Evolutionary conservation across 1,140 invertebrate species (phyloP).

Genomic region (Wiebesia pumilae): DNA sequence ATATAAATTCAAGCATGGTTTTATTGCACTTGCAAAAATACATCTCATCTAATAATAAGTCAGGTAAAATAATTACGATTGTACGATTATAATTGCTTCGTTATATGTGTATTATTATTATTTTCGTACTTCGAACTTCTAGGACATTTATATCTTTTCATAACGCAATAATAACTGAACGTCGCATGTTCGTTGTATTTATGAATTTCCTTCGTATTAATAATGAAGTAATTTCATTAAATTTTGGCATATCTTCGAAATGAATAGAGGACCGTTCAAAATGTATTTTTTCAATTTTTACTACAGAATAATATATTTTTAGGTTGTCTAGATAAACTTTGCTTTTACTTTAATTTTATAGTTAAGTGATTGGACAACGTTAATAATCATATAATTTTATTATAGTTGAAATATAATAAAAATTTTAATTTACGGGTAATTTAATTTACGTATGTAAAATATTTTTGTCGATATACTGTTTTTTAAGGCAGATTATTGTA

Average conservation of each 20-base stretch:
- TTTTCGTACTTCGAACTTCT: not conserved
- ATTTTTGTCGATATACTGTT: too few relatives aligned
- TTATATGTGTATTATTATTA: not conserved
- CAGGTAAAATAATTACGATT: slow-evolving; percentile 34
- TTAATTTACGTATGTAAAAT: too few relatives aligned
- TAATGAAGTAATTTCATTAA: not conserved
- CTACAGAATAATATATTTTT: not conserved
- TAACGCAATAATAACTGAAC: slow-evolving; percentile 8
- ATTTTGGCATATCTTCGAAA: not conserved
- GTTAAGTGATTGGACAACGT: too few relatives aligned
- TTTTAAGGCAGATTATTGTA: too few relatives aligned
- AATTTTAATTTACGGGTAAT: too few relatives aligned
- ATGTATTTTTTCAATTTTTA: not conserved
- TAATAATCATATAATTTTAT: too few relatives aligned
- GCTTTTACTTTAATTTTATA: slow-evolving; percentile 1
- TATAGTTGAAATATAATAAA: not conserved
- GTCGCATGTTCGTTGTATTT: not conserved
- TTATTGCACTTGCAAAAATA: slow-evolving; percentile 70
- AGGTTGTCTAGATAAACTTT: slow-evolving; percentile 1
- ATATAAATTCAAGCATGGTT: slow-evolving; percentile 62
- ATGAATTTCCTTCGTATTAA: not conserved
- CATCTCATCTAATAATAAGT: slow-evolving; percentile 26
- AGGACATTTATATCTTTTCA: slow-evolving; percentile 4
- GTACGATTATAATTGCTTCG: slow-evolving; percentile 34
- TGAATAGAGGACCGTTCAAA: not conserved